A percentile compares a stretch with the other conserved stretches of the same genome.
Conservation (phyloP, 1,140 invertebrate species). For the Ceratina australensis region DNA sequence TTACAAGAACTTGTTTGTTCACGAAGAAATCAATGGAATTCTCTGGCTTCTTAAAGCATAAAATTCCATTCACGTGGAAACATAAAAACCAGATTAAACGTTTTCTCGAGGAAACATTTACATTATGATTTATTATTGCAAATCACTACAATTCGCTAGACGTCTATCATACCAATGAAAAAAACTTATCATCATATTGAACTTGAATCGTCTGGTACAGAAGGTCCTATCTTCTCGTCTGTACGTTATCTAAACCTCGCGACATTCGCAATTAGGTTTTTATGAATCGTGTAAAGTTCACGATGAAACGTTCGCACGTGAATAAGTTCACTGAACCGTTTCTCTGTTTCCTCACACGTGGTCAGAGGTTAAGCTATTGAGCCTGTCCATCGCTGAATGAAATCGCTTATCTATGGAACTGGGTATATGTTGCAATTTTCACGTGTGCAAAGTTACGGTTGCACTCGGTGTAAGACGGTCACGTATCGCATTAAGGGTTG, state of each 20-base stretch:
- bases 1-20: no score
- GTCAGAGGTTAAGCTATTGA: neutral
- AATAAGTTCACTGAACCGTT: neutral
- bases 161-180: neutral
- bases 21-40: no score
- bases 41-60: no score
- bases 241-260: neutral
- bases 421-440: neutral
- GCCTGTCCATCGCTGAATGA: neutral
- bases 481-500: slow-evolving; percentile 54
- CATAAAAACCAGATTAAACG: no score
- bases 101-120: no score
- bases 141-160: no score
- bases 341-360: neutral
- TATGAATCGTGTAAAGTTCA: neutral
- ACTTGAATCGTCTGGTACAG: neutral
- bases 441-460: neutral
- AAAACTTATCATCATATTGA: neutral
- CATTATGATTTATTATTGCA: no score
- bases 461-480: slow-evolving; percentile 12
- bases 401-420: neutral
- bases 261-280: slow-evolving; percentile 5
- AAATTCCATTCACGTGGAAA: no score
- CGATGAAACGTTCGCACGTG: neutral
- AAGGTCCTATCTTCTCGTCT: neutral